Percentiles rank a stretch among this genome's conserved stretches.
Conservation (phyloP, 1,140 invertebrate genomes). For the Chelonus insularis region DNA sequence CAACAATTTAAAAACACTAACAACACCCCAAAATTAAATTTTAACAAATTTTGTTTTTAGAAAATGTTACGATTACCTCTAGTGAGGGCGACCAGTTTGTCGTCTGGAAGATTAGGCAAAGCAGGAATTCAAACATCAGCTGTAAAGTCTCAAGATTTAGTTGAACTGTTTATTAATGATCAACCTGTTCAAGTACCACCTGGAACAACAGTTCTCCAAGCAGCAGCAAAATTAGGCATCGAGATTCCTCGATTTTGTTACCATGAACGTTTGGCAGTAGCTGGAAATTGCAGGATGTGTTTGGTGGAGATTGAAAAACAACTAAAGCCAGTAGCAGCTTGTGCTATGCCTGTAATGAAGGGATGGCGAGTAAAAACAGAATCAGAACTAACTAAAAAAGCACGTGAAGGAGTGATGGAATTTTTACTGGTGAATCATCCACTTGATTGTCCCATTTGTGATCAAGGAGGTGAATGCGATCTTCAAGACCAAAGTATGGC, state of each 20-base stretch:
- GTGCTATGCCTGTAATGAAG: conserved; percentile 99
- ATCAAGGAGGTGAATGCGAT: conserved; percentile 99
- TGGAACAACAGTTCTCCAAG: conserved; percentile 97
- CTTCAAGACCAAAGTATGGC: conserved; percentile 98
- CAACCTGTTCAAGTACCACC: conserved; percentile 92
- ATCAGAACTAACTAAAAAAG: conserved; percentile 92
- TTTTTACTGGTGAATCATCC: conserved; percentile 98
- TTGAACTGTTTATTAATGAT: conserved; percentile 98
- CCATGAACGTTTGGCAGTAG: conserved; percentile 96
- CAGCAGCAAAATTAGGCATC: conserved; percentile 92
- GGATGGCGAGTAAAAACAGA: conserved; percentile 97
- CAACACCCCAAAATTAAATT: no score
- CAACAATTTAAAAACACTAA: no score
- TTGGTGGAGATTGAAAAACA: conserved; percentile 98
- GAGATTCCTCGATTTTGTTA: conserved; percentile 99
- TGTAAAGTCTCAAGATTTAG: conserved; percentile 69
- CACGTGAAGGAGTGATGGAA: conserved; percentile 98
- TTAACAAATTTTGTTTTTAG: conserved; percentile 4
- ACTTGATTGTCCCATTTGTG: conserved; percentile 99
- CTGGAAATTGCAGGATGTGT: conserved; percentile 99
- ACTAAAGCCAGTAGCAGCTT: conserved; percentile 95
- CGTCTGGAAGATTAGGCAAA: conserved; percentile 38
- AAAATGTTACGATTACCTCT: conserved; percentile 66
- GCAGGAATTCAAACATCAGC: conserved; percentile 43
- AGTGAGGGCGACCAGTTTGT: conserved; percentile 50